Evolutionary conservation across 35 echinoderm and acorn worm genomes (phyloP).

Genomic region (Diadema setosum): DNA sequence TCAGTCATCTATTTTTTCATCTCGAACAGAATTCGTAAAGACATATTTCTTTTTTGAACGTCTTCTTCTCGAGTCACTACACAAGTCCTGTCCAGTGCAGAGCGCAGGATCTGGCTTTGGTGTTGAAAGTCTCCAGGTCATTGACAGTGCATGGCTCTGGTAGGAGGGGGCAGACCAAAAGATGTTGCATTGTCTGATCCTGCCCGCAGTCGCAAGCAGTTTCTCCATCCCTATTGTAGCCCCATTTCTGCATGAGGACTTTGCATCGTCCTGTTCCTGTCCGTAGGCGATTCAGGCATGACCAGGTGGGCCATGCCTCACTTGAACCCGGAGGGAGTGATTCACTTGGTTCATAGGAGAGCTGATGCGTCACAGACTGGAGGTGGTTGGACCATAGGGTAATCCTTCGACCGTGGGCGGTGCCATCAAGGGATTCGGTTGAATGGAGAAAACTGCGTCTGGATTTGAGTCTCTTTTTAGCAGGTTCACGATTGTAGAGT

Average conservation of each 20-base stretch:
- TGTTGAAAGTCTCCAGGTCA: no score
- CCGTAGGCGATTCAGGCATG: background rate
- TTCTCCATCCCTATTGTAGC: background rate
- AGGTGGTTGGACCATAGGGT: background rate
- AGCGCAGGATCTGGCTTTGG: background rate
- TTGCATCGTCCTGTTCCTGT: background rate
- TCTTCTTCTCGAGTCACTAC: constrained; percentile 1
- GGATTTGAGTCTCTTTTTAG: background rate
- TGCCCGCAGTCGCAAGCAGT: background rate
- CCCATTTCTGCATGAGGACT: no score
- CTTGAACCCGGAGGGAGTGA: no score
- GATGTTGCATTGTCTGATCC: background rate
- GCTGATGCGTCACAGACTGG: background rate
- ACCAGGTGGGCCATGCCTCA: no score
- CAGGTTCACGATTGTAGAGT: background rate
- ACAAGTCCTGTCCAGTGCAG: background rate
- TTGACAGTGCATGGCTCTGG: no score
- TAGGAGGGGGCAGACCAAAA: constrained; percentile 19
- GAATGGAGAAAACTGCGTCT: background rate
- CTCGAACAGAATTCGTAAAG: no score
- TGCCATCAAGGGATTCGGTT: background rate
- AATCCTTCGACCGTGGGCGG: background rate
- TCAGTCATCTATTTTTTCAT: no score
- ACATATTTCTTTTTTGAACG: no score
- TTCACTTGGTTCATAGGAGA: no score